These are phyloP conservation scores for Pycnomerus fuliginosus DNA, from an alignment of 2,888 invertebrate species.

Conservation along the genomic window DNA sequence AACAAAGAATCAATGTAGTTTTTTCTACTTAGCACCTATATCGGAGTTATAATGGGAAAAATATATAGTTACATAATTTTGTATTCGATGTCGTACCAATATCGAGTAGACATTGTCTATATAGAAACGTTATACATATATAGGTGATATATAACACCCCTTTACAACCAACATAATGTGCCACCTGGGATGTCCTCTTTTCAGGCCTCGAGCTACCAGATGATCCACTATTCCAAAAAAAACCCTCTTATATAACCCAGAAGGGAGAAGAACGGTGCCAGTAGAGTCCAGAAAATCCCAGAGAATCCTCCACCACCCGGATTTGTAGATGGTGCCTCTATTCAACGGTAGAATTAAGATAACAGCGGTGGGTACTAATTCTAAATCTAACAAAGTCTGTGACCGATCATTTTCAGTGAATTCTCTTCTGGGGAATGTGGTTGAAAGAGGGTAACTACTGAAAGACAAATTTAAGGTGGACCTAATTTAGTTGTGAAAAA, in stretches of 20 bases:
- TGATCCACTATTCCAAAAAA: no score
- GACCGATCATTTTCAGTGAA: slow-evolving; percentile 59
- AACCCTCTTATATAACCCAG: slow-evolving; percentile 58
- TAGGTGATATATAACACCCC: no score
- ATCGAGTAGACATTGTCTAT: no score
- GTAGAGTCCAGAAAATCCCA: slow-evolving; percentile 60
- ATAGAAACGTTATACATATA: no score
- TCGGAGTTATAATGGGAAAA: no score
- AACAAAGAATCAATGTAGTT: no score
- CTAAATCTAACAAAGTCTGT: slow-evolving; percentile 63
- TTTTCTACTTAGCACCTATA: no score
- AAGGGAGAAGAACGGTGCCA: slow-evolving; percentile 61
- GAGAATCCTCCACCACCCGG: slow-evolving; percentile 56
- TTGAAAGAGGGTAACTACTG: slow-evolving; percentile 70
- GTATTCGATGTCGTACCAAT: no score
- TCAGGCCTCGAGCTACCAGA: no score
- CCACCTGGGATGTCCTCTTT: no score
- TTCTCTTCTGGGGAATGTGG: slow-evolving; percentile 74
- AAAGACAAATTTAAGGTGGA: slow-evolving; percentile 49
- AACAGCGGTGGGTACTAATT: slow-evolving; percentile 74
- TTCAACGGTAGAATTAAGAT: slow-evolving; percentile 68
- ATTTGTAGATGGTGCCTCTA: slow-evolving; percentile 43
- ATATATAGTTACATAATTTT: no score
- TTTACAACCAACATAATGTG: no score
- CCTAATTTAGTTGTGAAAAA: slow-evolving; percentile 51